Evolutionary conservation across 2,888 invertebrate genomes (phyloP), one percentile per base, ranked within the genome.

Genomic region (Leptopilina syphax): DNA sequence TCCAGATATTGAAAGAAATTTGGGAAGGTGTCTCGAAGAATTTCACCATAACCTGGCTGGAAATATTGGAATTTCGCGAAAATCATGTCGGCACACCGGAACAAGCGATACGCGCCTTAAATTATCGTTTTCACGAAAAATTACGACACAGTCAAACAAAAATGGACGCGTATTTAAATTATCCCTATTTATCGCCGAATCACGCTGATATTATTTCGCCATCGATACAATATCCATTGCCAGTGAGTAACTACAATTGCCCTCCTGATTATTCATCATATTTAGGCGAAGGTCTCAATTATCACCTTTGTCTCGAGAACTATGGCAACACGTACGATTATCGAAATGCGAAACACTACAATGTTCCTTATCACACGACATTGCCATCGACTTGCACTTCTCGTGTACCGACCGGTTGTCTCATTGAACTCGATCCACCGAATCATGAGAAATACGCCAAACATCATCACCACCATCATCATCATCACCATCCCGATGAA

Each of bases 1-100:
- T 18, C 13, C 88, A 96, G 96, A 96, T 97, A 88, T 94, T 97
- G 92, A 95, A 95, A 81, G 94, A 95, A 82, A 95, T 97, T 85
- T 95, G 96, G 94, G 96, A 96, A 88, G 93, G 95, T 63, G 94
- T 95, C 27, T 94, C 95, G 77, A 92, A 93, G 79, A 89, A 92
- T 18, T 93, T 92, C 82, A 92, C 92, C 60, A 91, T 94, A 47
- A 92, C 93, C 2, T 97, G 96, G 96, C 91, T 94, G 63, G 96
- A 96, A 83, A 94, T 97, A 54, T 92, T 95, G 65, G 93, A 94
- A 66, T 94, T 94, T 89, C 93, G 96, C 0, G 93, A 93, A 85
- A 92, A 92, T 18, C 93, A 93, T 83, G 89, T 93, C 4, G 93
- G 95, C 65, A 92, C 93, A 76, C 93, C 94, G 0, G 94, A 94